Conservation (phyloP, 1,140 invertebrate species). For the Eurytemora carolleeae region DNA sequence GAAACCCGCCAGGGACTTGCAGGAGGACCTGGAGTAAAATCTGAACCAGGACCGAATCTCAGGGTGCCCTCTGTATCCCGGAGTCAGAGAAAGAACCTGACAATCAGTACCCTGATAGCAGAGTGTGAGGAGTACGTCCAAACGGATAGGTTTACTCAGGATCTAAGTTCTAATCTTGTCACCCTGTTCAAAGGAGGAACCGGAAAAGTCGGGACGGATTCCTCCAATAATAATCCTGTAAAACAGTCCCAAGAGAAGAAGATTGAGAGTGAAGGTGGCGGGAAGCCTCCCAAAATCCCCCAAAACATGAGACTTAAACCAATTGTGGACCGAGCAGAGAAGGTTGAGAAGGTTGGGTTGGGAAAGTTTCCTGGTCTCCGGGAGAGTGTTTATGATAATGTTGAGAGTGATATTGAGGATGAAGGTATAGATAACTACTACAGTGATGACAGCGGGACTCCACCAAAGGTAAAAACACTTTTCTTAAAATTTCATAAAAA, state of each 20-base stretch:
- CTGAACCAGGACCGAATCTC: too few species aligned
- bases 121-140: slow-evolving; percentile 11
- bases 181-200: neutral
- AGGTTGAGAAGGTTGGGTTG: neutral
- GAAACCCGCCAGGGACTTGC: too few species aligned
- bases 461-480: neutral
- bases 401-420: neutral
- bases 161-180: neutral
- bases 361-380: neutral
- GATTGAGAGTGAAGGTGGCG: neutral
- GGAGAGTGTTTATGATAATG: neutral
- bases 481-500: too few species aligned
- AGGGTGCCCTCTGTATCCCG: too few species aligned
- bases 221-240: too few species aligned
- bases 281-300: neutral
- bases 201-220: too few species aligned
- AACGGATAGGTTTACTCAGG: slow-evolving; percentile 3
- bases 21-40: too few species aligned
- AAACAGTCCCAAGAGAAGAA: neutral
- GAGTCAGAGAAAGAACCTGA: too few species aligned
- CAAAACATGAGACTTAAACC: neutral
- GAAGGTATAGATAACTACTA: neutral
- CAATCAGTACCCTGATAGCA: neutral
- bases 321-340: neutral
- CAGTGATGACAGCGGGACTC: neutral